phyloP scores from a whole-genome alignment of 2,113 vertebrate species.

The Elanoides forficatus region DNA sequence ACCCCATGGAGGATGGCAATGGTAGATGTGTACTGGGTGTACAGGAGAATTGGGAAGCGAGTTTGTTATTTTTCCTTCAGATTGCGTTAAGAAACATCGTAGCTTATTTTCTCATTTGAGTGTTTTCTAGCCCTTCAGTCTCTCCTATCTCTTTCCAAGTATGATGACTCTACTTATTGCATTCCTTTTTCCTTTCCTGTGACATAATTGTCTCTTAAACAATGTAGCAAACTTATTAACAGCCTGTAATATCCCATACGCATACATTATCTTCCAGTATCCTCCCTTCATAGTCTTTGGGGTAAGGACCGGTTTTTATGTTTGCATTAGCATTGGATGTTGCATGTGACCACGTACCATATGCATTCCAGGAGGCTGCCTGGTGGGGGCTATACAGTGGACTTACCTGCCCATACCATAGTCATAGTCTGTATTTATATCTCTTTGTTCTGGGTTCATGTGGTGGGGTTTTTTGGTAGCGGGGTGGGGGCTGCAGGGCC shows the following conservation, averaged over 20 bases:
- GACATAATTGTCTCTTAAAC: background rate
- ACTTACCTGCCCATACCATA: background rate
- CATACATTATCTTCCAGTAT: background rate
- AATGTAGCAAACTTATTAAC: background rate
- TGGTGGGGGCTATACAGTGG: background rate
- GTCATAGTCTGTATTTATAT: too few relatives aligned
- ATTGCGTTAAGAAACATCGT: background rate
- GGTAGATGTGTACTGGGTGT: background rate
- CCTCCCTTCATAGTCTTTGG: background rate
- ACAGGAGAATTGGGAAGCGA: background rate
- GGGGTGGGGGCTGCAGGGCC: too few relatives aligned
- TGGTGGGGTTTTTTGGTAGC: too few relatives aligned
- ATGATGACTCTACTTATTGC: background rate
- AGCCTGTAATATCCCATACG: background rate
- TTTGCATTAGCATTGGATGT: background rate
- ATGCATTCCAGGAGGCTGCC: background rate
- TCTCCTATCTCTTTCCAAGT: background rate
- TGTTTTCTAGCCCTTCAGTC: background rate
- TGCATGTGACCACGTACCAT: accelerated
- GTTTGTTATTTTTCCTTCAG: background rate
- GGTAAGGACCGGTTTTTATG: background rate
- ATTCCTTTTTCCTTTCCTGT: background rate
- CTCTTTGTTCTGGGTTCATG: too few relatives aligned
- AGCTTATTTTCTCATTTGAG: background rate
- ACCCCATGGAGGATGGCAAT: background rate